Evolutionary conservation across 2,113 vertebrate species (phyloP).

Genomic region (Lepisosteus oculatus): DNA sequence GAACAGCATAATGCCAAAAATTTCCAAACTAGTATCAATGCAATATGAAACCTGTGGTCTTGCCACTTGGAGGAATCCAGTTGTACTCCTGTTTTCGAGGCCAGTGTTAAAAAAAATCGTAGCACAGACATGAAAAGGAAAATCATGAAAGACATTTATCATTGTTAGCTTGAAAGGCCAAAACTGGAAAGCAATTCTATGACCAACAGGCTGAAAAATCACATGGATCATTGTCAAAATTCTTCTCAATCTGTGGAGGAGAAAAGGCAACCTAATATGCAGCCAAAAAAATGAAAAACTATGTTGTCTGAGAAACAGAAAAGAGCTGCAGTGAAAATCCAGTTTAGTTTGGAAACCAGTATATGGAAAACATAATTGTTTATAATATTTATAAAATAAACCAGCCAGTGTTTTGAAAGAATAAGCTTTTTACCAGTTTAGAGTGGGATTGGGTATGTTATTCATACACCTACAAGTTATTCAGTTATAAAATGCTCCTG

Average conservation of each 20-base stretch:
- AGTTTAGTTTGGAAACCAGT: neutral
- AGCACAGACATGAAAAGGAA: too few species aligned
- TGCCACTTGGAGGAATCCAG: too few species aligned
- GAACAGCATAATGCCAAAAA: too few species aligned
- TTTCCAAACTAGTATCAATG: too few species aligned
- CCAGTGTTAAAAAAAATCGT: too few species aligned
- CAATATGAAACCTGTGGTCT: too few species aligned
- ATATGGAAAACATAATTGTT: neutral
- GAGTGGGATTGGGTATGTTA: neutral
- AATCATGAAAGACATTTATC: neutral
- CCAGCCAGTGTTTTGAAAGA: conserved; percentile 3
- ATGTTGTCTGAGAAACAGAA: too few species aligned
- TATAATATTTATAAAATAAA: neutral
- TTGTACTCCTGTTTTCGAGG: too few species aligned
- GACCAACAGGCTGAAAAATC: neutral
- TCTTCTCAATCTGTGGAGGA: neutral
- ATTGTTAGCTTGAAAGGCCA: neutral
- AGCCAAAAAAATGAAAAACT: neutral
- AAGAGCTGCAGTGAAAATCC: neutral
- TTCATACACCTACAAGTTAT: conserved; percentile 14
- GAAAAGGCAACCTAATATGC: neutral
- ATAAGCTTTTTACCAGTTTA: conserved; percentile 18
- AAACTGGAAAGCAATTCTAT: neutral
- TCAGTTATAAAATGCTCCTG: conserved; percentile 19
- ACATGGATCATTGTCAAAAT: neutral